These are phyloP conservation scores for Pteropus alecto DNA, from an alignment of 2,113 vertebrate genomes.

Conservation along the genomic window DNA sequence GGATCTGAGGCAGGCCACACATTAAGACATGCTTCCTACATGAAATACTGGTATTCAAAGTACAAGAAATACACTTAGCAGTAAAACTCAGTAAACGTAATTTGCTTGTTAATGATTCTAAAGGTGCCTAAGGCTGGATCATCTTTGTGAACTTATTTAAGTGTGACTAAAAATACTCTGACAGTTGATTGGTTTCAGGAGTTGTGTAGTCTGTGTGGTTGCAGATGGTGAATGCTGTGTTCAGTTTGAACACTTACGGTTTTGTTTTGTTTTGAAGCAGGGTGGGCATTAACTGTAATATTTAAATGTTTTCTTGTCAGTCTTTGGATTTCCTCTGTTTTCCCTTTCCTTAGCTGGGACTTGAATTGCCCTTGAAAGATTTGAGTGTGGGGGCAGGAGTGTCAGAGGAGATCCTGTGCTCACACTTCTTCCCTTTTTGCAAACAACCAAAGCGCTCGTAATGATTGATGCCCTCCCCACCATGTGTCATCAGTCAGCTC, in stretches of 20 bases:
- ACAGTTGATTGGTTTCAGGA: constrained; percentile 49
- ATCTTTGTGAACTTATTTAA: constrained; percentile 9
- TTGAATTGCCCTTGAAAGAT: constrained; percentile 31
- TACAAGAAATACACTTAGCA: constrained; percentile 1
- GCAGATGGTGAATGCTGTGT: constrained; percentile 42
- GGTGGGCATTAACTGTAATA: constrained; percentile 1
- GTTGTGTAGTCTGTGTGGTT: constrained; percentile 22
- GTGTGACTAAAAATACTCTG: constrained; percentile 46
- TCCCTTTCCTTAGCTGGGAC: neutral
- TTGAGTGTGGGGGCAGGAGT: neutral
- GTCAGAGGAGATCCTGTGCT: neutral
- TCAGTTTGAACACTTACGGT: constrained; percentile 56
- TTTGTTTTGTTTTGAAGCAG: constrained; percentile 62
- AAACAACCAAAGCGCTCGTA: neutral
- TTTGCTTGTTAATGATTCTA: constrained; percentile 48
- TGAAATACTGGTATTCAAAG: constrained; percentile 7
- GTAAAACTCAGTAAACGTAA: neutral
- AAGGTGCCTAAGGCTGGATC: neutral
- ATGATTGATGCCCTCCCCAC: neutral
- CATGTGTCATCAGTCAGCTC: neutral
- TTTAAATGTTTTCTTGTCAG: constrained; percentile 50
- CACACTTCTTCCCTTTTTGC: neutral
- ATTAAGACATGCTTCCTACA: neutral
- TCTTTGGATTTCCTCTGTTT: neutral
- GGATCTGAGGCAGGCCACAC: neutral